Evolutionary conservation across 2,797 vertebrate genomes (phyloP), one percentile per base, ranked within the genome.

Genomic region (Sebastes vulpes): DNA sequence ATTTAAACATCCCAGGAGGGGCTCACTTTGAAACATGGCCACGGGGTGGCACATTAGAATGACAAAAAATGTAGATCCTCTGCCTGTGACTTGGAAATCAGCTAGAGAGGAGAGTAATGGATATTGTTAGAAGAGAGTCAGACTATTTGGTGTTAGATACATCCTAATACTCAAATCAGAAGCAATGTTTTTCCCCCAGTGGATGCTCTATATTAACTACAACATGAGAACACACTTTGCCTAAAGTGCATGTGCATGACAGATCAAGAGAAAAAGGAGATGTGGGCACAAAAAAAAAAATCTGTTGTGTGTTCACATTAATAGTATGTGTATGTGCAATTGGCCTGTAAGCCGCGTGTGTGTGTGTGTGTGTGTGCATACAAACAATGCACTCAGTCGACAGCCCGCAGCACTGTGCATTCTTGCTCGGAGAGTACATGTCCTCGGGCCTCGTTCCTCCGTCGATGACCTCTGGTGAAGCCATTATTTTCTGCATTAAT

Each of bases 401-500:
- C 83, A 81, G 92, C 94, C 92, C 21, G 84, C 89, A 94, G 94
- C 91, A 77, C 65, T 72, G 88, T 85, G 84, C 90, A 91, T 89
- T 93, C 91, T 93, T 93, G 94, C 93, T 95, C 12, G 87, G 93
- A 95, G 93, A 95, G 93, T 90, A 92, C 94, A 87, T 91, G 91
- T 92, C 94, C 94, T 38, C 79, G 1, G 94, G 96, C 92, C 68
- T 85, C 72, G 88, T 94, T 94, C 93, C 92, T 93, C 92, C 87
- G 90, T 81, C 88, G 84, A 90, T 95, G 94, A 96, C 95, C 95
- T 95, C 95, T 95, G 93, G 94, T 95, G 92, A 93, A 95, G 94
- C 94, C 92, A 95, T 96, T 95, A 96, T 96, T 95, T 95, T 94
- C 91, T 95, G 94, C 95, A 96, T 95, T 96, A 95, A 96, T 96